A percentile compares a stretch with the other conserved stretches of the same genome.
These are phyloP conservation scores for Adrianichthys oophorus DNA, from an alignment of 2,797 vertebrate species.

Conservation along the genomic window DNA sequence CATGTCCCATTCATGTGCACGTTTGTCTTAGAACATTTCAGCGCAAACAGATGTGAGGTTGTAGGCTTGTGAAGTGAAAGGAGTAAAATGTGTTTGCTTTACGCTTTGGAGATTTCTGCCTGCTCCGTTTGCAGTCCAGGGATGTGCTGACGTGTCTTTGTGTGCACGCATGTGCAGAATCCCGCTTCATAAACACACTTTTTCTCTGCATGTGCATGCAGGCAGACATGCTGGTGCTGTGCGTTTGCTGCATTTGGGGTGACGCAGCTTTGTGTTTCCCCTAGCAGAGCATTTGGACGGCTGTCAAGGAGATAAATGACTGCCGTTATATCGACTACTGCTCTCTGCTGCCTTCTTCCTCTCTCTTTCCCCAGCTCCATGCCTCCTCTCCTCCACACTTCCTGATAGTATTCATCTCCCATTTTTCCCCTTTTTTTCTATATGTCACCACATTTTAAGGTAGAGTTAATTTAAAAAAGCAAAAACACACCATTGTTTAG, in stretches of 20 bases:
- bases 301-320: slow-evolving; percentile 79
- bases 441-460: slow-evolving; percentile 18
- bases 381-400: slow-evolving; percentile 45
- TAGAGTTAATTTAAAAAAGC: slow-evolving; percentile 27
- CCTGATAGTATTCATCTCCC: slow-evolving; percentile 17
- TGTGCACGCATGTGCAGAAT: slow-evolving; percentile 4
- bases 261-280: slow-evolving; percentile 71
- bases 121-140: slow-evolving; percentile 26
- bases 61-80: slow-evolving; percentile 5
- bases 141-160: slow-evolving; percentile 9
- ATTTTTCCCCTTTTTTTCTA: not conserved
- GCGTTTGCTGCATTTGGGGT: slow-evolving; percentile 61
- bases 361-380: slow-evolving; percentile 41
- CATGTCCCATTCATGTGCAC: slow-evolving; percentile 17
- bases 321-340: slow-evolving; percentile 73
- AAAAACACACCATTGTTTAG: slow-evolving; percentile 19
- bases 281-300: slow-evolving; percentile 67
- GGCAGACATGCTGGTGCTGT: slow-evolving; percentile 23
- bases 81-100: slow-evolving; percentile 10
- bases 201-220: slow-evolving; percentile 24
- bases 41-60: slow-evolving; percentile 17
- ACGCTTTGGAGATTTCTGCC: slow-evolving; percentile 8
- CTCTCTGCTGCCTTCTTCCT: slow-evolving; percentile 50
- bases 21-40: slow-evolving; percentile 29
- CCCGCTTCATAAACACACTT: slow-evolving; percentile 13